These are phyloP conservation scores for Drosophila mimica DNA, from an alignment of 2,888 invertebrate species.

Conservation along the genomic window DNA sequence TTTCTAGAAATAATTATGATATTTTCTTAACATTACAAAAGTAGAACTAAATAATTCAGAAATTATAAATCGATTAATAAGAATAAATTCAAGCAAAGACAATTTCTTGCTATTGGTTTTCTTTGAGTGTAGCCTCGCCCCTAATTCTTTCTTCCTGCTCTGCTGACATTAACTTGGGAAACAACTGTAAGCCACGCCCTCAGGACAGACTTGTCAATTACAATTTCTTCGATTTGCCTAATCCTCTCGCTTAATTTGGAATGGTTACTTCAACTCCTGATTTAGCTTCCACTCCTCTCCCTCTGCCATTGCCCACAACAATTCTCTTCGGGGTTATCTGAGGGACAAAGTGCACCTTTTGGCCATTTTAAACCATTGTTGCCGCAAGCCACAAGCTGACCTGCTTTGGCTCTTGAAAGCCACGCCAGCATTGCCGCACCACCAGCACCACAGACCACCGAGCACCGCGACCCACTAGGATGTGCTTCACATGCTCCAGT, in stretches of 20 bases:
- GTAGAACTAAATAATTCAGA: not conserved
- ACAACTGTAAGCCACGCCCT: slow-evolving; percentile 12
- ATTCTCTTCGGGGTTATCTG: slow-evolving; percentile 15
- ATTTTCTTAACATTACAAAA: not conserved
- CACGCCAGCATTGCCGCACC: not conserved
- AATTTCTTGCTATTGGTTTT: not conserved
- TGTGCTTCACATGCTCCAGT: slow-evolving; percentile 78
- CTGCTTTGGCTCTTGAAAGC: slow-evolving; percentile 41
- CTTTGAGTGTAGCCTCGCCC: not conserved
- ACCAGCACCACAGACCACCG: not conserved
- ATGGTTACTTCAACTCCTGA: not conserved
- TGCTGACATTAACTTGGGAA: slow-evolving; percentile 3
- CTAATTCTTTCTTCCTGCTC: not conserved
- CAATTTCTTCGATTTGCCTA: slow-evolving; percentile 54
- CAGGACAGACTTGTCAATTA: slow-evolving; percentile 24
- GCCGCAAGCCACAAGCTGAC: slow-evolving; percentile 47
- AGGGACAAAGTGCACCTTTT: slow-evolving; percentile 18
- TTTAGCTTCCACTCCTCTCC: not conserved
- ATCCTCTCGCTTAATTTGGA: slow-evolving; percentile 50
- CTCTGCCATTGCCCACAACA: not conserved
- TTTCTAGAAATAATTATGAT: rapidly evolving
- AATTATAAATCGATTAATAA: not conserved
- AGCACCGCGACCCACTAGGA: slow-evolving; percentile 58
- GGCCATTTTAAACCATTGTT: slow-evolving; percentile 38
- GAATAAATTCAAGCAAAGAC: not conserved